phyloP scores from a whole-genome alignment of 2,888 invertebrate species.

The Mesorhabditis spiculigera region DNA sequence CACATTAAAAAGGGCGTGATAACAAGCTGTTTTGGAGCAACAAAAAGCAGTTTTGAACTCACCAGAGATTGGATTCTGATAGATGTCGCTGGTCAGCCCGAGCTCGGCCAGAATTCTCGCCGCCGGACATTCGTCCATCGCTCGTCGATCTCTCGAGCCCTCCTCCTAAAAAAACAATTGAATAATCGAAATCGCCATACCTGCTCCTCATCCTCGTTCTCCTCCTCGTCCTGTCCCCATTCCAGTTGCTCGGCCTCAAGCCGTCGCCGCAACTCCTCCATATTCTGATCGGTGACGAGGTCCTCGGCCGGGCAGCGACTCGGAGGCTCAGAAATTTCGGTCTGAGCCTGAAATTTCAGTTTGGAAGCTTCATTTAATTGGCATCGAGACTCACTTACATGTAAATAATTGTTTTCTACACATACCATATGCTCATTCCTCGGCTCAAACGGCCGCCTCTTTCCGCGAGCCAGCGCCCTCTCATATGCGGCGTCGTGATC shows the following conservation, averaged over 20 bases:
- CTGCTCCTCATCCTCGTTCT: not conserved
- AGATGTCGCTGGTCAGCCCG: not conserved
- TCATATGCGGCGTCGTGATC: constrained; percentile 26
- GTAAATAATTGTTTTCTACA: too few relatives aligned
- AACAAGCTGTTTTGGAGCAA: not conserved
- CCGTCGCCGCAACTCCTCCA: too few relatives aligned
- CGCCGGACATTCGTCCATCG: constrained; percentile 23
- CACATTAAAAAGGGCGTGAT: too few relatives aligned
- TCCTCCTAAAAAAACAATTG: not conserved
- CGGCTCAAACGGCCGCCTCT: constrained; percentile 14
- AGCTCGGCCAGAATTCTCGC: constrained; percentile 18
- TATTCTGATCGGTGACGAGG: too few relatives aligned
- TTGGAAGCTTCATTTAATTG: too few relatives aligned
- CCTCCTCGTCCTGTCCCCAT: not conserved
- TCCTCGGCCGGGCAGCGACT: too few relatives aligned
- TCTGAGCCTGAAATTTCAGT: too few relatives aligned
- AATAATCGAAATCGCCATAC: not conserved
- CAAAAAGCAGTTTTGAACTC: not conserved
- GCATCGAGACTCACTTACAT: too few relatives aligned
- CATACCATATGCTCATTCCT: not conserved
- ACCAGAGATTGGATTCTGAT: constrained; percentile 2
- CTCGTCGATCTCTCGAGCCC: not conserved
- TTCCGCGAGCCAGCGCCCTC: constrained; percentile 13
- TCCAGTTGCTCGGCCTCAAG: too few relatives aligned
- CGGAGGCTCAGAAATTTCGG: too few relatives aligned